Conservation (phyloP, 2,797 vertebrate genomes). For the Mormyrus proboscirostris region DNA sequence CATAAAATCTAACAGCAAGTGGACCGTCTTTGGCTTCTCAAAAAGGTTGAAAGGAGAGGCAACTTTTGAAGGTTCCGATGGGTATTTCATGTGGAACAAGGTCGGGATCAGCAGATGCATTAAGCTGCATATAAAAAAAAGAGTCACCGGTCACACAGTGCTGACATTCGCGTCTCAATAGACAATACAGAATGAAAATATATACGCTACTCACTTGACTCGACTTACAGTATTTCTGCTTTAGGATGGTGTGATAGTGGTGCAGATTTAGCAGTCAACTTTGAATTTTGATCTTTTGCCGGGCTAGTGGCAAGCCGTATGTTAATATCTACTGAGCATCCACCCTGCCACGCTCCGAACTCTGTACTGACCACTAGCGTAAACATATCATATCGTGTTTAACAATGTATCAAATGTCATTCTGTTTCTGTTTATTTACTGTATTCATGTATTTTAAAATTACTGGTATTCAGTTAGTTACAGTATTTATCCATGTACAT, state of each 20-base stretch:
- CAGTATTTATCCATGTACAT: neutral
- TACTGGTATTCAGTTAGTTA: neutral
- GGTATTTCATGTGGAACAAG: slow-evolving; percentile 95
- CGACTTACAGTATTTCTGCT: neutral
- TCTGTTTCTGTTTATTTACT: neutral
- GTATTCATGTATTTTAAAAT: neutral
- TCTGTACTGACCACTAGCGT: neutral
- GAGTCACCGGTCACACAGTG: neutral
- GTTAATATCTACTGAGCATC: neutral
- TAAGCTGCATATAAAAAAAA: slow-evolving; percentile 68
- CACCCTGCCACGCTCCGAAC: neutral
- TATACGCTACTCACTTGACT: neutral
- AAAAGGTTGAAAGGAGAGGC: slow-evolving; percentile 83
- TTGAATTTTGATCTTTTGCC: neutral
- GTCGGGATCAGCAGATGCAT: slow-evolving; percentile 98
- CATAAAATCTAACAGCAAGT: slow-evolving; percentile 96
- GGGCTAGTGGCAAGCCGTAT: neutral
- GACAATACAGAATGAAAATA: neutral
- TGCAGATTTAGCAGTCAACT: neutral
- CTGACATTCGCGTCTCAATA: neutral
- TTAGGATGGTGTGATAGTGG: neutral
- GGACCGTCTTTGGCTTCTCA: slow-evolving; percentile 95
- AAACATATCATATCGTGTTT: neutral
- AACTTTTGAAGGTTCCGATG: slow-evolving; percentile 74
- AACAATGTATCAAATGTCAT: neutral